Percentiles rank a stretch among this genome's conserved stretches.
These are phyloP conservation scores for Sicus ferrugineus DNA, from an alignment of 2,888 invertebrate species.

Conservation along the genomic window DNA sequence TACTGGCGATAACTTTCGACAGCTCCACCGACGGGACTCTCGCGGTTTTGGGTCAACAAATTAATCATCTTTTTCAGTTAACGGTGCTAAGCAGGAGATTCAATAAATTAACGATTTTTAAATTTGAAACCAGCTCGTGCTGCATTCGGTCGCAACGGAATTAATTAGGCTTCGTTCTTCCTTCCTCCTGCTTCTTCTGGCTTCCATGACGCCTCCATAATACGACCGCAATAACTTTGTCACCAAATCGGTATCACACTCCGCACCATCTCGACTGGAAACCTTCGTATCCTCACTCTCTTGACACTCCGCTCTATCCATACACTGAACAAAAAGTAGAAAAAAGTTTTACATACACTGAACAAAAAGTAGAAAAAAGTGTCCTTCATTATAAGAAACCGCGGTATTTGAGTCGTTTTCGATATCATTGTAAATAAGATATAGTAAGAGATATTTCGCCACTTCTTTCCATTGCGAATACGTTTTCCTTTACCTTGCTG, in stretches of 20 bases:
- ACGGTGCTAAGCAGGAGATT: not conserved
- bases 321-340: too few relatives aligned
- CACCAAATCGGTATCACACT: not conserved
- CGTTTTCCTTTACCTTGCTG: too few relatives aligned
- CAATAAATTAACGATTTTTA: constrained; percentile 1
- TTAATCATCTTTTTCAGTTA: constrained; percentile 18
- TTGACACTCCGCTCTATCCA: too few relatives aligned
- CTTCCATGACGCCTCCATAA: not conserved
- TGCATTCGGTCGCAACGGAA: not conserved
- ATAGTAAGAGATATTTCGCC: too few relatives aligned
- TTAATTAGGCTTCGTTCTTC: not conserved
- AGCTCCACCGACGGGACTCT: constrained; percentile 10
- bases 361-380: too few relatives aligned
- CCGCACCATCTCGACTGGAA: not conserved
- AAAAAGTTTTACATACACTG: too few relatives aligned
- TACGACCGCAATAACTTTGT: not conserved
- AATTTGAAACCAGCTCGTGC: not conserved
- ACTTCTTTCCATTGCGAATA: too few relatives aligned
- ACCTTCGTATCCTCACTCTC: too few relatives aligned
- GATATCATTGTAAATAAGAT: too few relatives aligned
- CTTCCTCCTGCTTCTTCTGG: not conserved
- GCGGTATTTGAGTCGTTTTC: too few relatives aligned
- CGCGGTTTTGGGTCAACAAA: constrained; percentile 21
- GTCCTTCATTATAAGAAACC: too few relatives aligned
- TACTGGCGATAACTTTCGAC: constrained; percentile 12